Evolutionary conservation across 1,140 invertebrate species (phyloP), one percentile per base, ranked within the genome.

Genomic region (Gryon sp.): DNA sequence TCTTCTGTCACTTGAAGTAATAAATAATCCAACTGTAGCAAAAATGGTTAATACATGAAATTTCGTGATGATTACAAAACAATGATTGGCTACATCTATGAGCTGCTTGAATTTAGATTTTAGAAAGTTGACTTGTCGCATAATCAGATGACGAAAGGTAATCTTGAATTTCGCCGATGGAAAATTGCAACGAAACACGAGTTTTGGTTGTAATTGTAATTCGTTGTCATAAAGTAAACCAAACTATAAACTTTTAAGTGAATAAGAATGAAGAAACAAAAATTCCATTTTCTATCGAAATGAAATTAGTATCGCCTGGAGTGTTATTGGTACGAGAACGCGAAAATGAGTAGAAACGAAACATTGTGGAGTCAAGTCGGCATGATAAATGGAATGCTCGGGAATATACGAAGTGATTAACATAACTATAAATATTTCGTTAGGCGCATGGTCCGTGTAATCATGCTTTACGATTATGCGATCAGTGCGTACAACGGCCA

Each of bases 381-480:
- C 53, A 11, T 62, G 68, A 72, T 55, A 52, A 55, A 72, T 52
- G 57, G 24, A 59, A 14, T 57, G 38, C 40, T 62, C 41, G 28
- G n/a, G 32, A 63, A 63, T 63, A 32, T 41, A 41, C 69, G 50
- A 41, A 55, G 43, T 52, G 43, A 73, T 73, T 73, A 73, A 65
- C 69, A 73, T 73, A 73, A 73, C 69, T 50, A 73, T 73, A 73
- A 73, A 73, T 55, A 73, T 73, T 65, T 73, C 45, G 41, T 65
- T 73, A 20, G 52, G 34, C n/a, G 34, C 36, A 26, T 28, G 55
- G 38, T 36, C 19, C 43, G 52, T 59, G 28, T 65, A 73, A 65
- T 73, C 41, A 52, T 55, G 32, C 14, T 72, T 73, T 65, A 73
- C 52, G 45, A 65, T 73, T 73, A 73, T 73, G 43, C 60, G 69